A percentile compares a stretch with the other conserved stretches of the same genome.
Evolutionary conservation across 2,113 vertebrate genomes (phyloP).

Genomic region (Xiphophorus couchianus): DNA sequence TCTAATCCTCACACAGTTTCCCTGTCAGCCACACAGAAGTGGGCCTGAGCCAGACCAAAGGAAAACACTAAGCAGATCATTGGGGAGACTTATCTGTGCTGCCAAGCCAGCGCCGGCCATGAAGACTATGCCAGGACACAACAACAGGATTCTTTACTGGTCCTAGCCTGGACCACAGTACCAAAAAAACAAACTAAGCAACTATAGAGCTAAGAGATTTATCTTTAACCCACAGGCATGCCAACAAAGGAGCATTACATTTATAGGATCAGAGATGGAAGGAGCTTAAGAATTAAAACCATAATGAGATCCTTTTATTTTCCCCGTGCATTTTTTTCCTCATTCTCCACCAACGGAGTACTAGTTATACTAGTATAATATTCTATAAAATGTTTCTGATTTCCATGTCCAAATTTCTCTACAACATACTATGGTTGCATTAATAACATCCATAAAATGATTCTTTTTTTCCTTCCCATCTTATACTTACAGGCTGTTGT

Average conservation of each 20-base stretch:
- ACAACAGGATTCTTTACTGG: slow-evolving; percentile 58
- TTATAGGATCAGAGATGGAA: slow-evolving; percentile 8
- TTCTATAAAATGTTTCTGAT: background rate
- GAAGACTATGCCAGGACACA: slow-evolving; percentile 57
- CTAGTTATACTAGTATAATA: background rate
- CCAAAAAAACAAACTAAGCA: slow-evolving; percentile 42
- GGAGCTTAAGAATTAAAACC: background rate
- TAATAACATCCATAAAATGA: background rate
- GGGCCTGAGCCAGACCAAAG: slow-evolving; percentile 34
- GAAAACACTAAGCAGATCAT: slow-evolving; percentile 50
- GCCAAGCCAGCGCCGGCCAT: slow-evolving; percentile 45
- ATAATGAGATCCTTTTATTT: too few species aligned
- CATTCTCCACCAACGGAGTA: background rate
- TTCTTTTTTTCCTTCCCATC: background rate
- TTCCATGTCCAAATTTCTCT: background rate
- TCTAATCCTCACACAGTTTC: slow-evolving; percentile 30
- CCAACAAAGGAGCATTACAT: slow-evolving; percentile 9
- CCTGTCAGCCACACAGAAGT: slow-evolving; percentile 29
- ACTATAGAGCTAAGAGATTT: slow-evolving; percentile 38
- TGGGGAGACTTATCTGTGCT: slow-evolving; percentile 46
- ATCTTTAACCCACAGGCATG: slow-evolving; percentile 38
- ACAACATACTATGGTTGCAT: background rate
- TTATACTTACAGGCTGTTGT: too few species aligned
- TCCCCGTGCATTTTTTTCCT: background rate
- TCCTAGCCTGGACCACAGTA: slow-evolving; percentile 31